These are phyloP conservation scores for Callocephalon fimbriatum DNA, from an alignment of 2,113 vertebrate species.

Conservation along the genomic window DNA sequence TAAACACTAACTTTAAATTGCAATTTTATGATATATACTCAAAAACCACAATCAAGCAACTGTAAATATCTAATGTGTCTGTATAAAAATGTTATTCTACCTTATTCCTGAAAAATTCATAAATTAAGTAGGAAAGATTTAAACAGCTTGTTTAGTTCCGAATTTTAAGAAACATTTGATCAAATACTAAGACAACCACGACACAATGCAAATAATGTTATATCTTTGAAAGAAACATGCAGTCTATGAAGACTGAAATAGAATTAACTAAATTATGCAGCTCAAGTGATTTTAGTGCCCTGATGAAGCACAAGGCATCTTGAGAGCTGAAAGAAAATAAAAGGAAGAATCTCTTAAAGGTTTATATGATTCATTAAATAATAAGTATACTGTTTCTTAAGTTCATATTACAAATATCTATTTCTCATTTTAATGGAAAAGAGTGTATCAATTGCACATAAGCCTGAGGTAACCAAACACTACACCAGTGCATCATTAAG, in stretches of 20 bases:
- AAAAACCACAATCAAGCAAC: not conserved
- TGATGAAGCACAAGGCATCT: not conserved
- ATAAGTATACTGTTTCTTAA: not conserved
- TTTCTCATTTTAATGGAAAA: not conserved
- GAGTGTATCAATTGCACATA: not conserved
- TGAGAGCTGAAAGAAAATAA: not conserved
- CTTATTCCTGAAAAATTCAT: not conserved
- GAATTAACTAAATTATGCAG: not conserved
- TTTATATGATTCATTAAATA: not conserved
- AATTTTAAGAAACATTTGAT: slow-evolving; percentile 12
- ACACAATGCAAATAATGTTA: not conserved
- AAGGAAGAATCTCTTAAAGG: not conserved
- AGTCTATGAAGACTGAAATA: slow-evolving; percentile 60
- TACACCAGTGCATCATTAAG: not conserved
- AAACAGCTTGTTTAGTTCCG: not conserved
- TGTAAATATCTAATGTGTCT: not conserved
- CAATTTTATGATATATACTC: not conserved
- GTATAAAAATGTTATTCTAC: not conserved
- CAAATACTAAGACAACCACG: not conserved
- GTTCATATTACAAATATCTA: not conserved
- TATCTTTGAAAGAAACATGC: not conserved
- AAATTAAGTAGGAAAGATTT: slow-evolving; percentile 3
- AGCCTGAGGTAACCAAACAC: not conserved
- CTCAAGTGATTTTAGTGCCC: not conserved
- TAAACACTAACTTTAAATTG: not conserved